These are phyloP conservation scores for Stramonita haemastoma DNA, from an alignment of 2,888 invertebrate genomes.

Conservation along the genomic window DNA sequence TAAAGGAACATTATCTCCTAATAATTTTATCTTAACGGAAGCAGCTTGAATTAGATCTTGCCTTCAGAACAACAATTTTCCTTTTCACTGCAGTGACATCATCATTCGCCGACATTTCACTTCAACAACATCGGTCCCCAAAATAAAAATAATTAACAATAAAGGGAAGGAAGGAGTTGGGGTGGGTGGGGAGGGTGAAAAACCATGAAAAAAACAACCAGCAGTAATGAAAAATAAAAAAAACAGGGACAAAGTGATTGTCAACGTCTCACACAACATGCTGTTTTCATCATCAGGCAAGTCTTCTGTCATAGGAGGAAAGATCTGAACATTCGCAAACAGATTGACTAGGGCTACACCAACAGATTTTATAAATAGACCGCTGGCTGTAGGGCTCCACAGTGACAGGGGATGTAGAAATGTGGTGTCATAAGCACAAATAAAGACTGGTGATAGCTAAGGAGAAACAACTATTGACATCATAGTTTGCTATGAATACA, in stretches of 20 bases:
- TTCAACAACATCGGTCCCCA: not conserved
- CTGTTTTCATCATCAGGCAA: constrained; percentile 31
- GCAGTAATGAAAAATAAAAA: not conserved
- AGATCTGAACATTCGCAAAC: too few species aligned
- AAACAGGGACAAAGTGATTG: not conserved
- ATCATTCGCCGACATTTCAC: constrained; percentile 11
- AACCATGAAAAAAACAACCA: not conserved
- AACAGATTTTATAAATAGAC: too few species aligned
- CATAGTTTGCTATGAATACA: too few species aligned
- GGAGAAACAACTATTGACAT: too few species aligned
- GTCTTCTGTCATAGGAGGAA: too few species aligned
- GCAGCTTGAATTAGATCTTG: not conserved
- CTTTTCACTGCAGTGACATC: not conserved
- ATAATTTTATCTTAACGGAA: too few species aligned
- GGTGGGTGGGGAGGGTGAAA: not conserved
- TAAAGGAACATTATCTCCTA: too few species aligned
- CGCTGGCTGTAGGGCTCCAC: too few species aligned
- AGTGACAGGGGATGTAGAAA: too few species aligned
- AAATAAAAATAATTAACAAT: not conserved
- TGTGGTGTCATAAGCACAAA: too few species aligned
- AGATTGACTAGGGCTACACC: too few species aligned
- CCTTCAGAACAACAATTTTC: constrained; percentile 15
- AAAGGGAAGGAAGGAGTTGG: not conserved
- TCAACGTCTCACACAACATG: constrained; percentile 7
- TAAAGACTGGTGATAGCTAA: too few species aligned